phyloP scores from a whole-genome alignment of 2,113 vertebrate genomes.

The Hepsetus odoe region DNA sequence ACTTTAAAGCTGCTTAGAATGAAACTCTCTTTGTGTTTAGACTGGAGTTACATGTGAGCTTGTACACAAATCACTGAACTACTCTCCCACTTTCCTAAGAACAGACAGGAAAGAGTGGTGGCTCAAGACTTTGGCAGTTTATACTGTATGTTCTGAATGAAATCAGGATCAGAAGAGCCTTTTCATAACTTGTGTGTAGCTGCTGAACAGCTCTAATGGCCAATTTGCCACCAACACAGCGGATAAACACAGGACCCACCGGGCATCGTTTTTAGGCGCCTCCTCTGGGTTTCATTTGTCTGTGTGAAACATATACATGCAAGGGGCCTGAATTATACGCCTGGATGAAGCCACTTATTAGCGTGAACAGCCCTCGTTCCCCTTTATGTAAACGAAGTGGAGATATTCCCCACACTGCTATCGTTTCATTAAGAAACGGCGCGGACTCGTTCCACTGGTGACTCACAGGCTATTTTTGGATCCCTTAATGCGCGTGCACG shows the following conservation, averaged over 20 bases:
- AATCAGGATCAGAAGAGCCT: not conserved
- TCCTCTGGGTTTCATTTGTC: too few species aligned
- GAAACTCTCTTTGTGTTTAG: too few species aligned
- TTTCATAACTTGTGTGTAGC: not conserved
- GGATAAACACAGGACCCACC: not conserved
- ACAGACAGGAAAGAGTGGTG: too few species aligned
- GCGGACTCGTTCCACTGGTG: conserved; percentile 22
- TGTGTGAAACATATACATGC: not conserved
- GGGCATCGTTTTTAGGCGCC: not conserved
- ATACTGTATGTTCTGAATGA: too few species aligned
- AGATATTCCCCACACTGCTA: not conserved
- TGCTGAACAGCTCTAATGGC: not conserved
- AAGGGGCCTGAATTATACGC: not conserved
- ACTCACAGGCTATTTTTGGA: conserved; percentile 45
- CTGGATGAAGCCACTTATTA: not conserved
- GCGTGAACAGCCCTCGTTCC: not conserved
- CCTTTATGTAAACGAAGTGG: conserved; percentile 4
- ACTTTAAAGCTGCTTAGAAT: too few species aligned
- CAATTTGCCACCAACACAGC: not conserved
- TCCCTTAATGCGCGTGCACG: not conserved
- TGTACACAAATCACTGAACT: too few species aligned
- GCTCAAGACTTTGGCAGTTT: too few species aligned
- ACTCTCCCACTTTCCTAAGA: too few species aligned
- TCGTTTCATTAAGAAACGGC: conserved; percentile 49
- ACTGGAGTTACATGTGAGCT: too few species aligned